Percentiles rank a stretch among this genome's conserved stretches.
Evolutionary conservation across 2,797 vertebrate species (phyloP).

Genomic region (Psittacula echo): DNA sequence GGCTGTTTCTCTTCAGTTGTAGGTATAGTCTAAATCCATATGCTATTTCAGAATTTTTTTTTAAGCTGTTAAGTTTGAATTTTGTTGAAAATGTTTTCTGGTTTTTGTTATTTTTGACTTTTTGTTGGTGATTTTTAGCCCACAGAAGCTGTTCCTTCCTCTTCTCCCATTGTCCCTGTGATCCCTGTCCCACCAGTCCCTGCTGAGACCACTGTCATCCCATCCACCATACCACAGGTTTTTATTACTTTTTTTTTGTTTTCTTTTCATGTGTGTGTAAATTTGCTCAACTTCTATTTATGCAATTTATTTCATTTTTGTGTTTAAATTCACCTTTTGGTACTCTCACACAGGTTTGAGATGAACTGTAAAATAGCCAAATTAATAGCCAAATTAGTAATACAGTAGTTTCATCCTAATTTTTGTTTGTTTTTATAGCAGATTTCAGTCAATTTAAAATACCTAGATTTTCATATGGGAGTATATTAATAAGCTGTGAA

Average conservation of each 20-base stretch:
- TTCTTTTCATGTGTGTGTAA: neutral
- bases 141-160: constrained; percentile 89
- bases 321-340: constrained; percentile 53
- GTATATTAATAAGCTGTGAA: neutral
- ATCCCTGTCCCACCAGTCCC: constrained; percentile 92
- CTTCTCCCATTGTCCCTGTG: constrained; percentile 92
- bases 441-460: neutral
- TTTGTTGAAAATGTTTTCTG: neutral
- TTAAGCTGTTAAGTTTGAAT: neutral
- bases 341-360: constrained; percentile 24
- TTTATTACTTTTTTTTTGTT: constrained; percentile 72
- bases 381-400: neutral
- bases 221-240: constrained; percentile 86
- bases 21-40: neutral
- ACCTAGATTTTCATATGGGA: neutral
- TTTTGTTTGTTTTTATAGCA: neutral
- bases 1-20: neutral
- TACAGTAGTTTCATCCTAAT: neutral
- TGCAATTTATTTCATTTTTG: constrained; percentile 46
- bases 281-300: constrained; percentile 6
- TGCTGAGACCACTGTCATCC: constrained; percentile 87
- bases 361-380: neutral
- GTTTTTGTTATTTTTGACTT: constrained; percentile 79
- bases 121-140: constrained; percentile 88
- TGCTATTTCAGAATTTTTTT: neutral